These are phyloP conservation scores for Laterallus jamaicensis DNA, from an alignment of 2,113 vertebrate genomes.

Conservation along the genomic window DNA sequence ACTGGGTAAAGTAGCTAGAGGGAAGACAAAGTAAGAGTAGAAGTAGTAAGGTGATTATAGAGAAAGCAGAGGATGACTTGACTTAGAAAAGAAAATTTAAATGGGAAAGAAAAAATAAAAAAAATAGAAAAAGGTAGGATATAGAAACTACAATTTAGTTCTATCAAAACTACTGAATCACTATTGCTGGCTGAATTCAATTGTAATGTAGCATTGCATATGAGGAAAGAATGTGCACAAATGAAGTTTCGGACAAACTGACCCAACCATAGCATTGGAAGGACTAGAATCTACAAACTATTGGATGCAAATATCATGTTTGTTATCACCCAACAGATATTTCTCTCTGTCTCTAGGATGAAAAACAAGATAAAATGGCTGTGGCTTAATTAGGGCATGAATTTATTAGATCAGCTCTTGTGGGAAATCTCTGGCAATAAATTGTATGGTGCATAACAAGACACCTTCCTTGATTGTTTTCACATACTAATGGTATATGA, in stretches of 20 bases:
- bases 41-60: neutral
- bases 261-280: neutral
- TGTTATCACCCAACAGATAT: neutral
- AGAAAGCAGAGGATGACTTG: neutral
- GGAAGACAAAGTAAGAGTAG: neutral
- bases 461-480: neutral
- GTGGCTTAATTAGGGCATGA: neutral
- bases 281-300: neutral
- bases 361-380: neutral
- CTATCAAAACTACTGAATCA: neutral
- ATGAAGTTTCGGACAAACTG: neutral
- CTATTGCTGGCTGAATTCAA: neutral
- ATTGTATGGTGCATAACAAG: neutral
- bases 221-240: neutral
- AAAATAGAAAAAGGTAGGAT: neutral
- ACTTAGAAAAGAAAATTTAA: neutral
- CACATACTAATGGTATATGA: neutral
- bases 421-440: neutral
- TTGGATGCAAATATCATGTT: neutral
- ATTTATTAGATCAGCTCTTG: conserved; percentile 20
- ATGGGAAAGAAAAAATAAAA: no score
- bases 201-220: neutral
- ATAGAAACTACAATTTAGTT: neutral
- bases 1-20: neutral
- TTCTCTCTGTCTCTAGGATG: neutral